Evolutionary conservation across 2,113 vertebrate genomes (phyloP), one percentile per base, ranked within the genome.

Genomic region (Hyla sarda): DNA sequence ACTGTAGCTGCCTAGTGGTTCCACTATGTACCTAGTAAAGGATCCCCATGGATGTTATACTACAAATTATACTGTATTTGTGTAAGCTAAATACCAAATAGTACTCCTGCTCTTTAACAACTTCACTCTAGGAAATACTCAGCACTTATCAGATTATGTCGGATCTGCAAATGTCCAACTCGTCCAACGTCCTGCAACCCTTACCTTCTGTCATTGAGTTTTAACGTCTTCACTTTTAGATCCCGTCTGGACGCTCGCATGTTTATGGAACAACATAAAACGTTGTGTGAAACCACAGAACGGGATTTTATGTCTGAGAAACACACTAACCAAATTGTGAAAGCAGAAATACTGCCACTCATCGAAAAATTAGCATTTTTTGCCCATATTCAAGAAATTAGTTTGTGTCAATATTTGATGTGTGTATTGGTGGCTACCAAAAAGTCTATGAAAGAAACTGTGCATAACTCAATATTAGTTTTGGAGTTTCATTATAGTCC

Each of bases 211-310:
- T 37, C 78, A 60, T 34, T 62, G 23, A 34, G 30, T 45, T 47
- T 65, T 47, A 41, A 25, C 47, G 54, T 65, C 32, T n/a, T 79
- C 25, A 16, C 47, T 34, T 56, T 50, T 50, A 84, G 83, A 65
- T 48, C 48, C 52, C 6, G 16, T 37, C 62, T 71, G 47, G 14
- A 71, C 19, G 28, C 28, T 37, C 3, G 28, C 19, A 69, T 85
- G 84, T 85, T 85, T 85, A 71, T 85, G 84, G 84, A 85, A 79
- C 75, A 85, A 85, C 45, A 79, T 85, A 79, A 77, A 78, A 85
- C 48, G 45, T 60, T 76, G 47, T 28, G 60, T 28, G 23, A 79
- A 85, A 69, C 84, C 84, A 79, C 75, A 79, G 48, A 56, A 56
- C 41, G 2, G 10, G 58, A 85, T 54, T 23, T 4, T 45, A 10